Percentiles rank a stretch among this genome's conserved stretches.
Evolutionary conservation across 2,797 vertebrate genomes (phyloP).

Genomic region (Melanogrammus aeglefinus): DNA sequence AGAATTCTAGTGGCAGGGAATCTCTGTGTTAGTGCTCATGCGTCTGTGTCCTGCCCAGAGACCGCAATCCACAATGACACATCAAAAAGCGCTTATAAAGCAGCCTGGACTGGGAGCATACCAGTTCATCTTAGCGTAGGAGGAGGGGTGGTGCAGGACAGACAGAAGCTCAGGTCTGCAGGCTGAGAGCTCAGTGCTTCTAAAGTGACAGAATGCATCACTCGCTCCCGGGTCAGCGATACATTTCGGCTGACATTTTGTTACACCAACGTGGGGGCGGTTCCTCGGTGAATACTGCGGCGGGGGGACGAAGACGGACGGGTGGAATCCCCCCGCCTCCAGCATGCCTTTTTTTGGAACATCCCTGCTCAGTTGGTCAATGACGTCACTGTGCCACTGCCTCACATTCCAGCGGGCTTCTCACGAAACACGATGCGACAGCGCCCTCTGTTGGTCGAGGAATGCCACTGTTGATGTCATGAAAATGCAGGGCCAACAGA

Average conservation of each 20-base stretch:
- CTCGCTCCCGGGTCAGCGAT: neutral
- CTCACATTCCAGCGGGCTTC: constrained; percentile 47
- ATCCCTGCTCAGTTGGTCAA: constrained; percentile 39
- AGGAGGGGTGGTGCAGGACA: neutral
- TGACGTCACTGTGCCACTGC: constrained; percentile 67
- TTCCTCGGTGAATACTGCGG: neutral
- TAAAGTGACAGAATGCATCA: neutral
- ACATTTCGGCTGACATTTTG: constrained; percentile 6
- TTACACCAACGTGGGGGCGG: neutral
- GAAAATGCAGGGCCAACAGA: neutral
- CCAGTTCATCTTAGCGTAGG: neutral
- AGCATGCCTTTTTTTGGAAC: constrained; percentile 36
- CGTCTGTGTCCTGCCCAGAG: neutral
- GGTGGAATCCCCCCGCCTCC: constrained; percentile 37
- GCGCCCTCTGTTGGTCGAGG: constrained; percentile 56
- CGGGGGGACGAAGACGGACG: constrained; percentile 6
- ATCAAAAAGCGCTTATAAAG: constrained; percentile 18
- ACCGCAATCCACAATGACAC: constrained; percentile 28
- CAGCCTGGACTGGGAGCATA: neutral
- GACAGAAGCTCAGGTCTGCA: neutral
- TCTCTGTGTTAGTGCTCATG: neutral
- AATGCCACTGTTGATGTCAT: neutral
- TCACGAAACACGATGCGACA: constrained; percentile 32
- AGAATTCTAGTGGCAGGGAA: constrained; percentile 12
- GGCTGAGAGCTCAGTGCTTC: neutral